Conservation (phyloP, 2,888 invertebrate genomes). For the Alloscopus bannaensis region DNA sequence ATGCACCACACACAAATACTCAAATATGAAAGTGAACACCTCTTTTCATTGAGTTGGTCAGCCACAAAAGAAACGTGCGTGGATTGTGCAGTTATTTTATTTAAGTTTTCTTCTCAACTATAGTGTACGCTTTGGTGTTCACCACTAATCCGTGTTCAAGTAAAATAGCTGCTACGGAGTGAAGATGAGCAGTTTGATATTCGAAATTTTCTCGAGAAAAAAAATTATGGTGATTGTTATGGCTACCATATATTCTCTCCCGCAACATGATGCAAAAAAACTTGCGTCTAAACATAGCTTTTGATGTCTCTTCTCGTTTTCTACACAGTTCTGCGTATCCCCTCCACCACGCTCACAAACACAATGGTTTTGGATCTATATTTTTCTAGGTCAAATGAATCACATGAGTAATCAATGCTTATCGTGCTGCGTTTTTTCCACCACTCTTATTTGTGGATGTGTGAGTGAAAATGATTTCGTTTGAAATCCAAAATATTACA, state of each 20-base stretch:
- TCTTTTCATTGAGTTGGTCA: background rate
- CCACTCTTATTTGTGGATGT: background rate
- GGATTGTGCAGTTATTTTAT: background rate
- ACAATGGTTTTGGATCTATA: background rate
- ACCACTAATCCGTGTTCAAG: too few relatives aligned
- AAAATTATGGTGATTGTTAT: background rate
- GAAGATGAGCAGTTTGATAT: background rate
- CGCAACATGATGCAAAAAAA: background rate
- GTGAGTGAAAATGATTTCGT: background rate
- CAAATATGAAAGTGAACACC: constrained; percentile 3
- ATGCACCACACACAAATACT: too few relatives aligned
- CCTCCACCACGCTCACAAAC: too few relatives aligned
- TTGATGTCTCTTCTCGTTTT: too few relatives aligned
- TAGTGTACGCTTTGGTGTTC: too few relatives aligned
- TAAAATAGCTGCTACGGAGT: too few relatives aligned
- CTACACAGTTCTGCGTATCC: too few relatives aligned
- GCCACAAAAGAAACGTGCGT: constrained; percentile 7
- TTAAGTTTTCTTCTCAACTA: constrained; percentile 2
- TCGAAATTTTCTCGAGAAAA: background rate
- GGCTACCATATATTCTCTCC: background rate
- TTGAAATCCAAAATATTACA: too few relatives aligned
- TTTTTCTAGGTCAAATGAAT: constrained; percentile 49
- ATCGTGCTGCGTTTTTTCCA: constrained; percentile 5
- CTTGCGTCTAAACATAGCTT: background rate
- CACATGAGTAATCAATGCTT: constrained; percentile 46